These are phyloP conservation scores for Hemiprocne comata DNA, from an alignment of 2,113 vertebrate genomes.

Conservation along the genomic window DNA sequence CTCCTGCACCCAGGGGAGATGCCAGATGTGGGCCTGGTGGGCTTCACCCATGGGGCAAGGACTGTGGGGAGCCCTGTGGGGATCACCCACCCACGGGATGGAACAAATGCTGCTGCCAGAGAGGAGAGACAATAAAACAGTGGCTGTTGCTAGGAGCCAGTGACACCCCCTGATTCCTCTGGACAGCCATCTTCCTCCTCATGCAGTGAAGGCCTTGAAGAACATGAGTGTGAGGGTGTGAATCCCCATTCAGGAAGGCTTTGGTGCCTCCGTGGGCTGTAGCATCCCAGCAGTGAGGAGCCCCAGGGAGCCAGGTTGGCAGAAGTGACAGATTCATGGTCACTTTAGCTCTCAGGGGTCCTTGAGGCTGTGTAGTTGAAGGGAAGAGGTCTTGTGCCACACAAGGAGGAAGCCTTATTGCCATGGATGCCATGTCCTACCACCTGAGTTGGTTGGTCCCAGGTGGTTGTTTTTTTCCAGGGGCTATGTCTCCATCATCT, in stretches of 20 bases:
- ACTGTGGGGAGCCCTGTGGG: background rate
- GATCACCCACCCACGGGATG: background rate
- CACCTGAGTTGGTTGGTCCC: background rate
- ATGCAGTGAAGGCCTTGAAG: background rate
- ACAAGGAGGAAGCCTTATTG: background rate
- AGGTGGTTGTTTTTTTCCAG: background rate
- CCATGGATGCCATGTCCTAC: background rate
- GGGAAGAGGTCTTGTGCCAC: background rate
- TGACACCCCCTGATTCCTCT: background rate
- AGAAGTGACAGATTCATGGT: background rate
- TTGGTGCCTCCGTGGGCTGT: background rate
- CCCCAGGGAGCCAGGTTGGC: background rate
- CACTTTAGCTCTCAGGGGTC: background rate
- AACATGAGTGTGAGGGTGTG: background rate
- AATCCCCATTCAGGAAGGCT: background rate
- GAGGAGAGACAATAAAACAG: background rate
- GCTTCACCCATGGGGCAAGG: background rate
- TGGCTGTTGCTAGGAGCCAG: background rate
- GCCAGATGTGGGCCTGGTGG: background rate
- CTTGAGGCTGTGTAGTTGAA: background rate
- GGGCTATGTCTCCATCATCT: background rate
- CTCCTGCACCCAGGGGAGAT: background rate
- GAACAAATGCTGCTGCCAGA: background rate
- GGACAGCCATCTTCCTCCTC: background rate
- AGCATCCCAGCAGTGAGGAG: background rate